Conservation (phyloP, 2,113 vertebrate genomes). For the Amblyornis subalaris region DNA sequence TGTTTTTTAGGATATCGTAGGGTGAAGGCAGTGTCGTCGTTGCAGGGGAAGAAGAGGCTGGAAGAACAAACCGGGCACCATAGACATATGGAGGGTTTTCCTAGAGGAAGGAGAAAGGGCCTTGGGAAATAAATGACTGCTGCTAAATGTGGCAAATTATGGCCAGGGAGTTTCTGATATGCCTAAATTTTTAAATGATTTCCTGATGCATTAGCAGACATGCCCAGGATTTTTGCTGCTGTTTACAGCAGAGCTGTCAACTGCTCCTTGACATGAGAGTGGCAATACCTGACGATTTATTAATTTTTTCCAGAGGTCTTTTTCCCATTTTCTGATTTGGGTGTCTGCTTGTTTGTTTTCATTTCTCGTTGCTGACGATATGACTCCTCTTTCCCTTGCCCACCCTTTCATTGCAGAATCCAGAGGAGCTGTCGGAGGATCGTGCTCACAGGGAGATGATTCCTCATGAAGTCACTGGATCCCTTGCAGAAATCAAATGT, state of each 20-base stretch:
- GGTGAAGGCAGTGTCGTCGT: rapidly evolving
- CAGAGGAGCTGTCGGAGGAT: constrained; percentile 75
- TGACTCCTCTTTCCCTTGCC: not conserved
- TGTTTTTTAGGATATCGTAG: not conserved
- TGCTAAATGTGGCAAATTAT: not conserved
- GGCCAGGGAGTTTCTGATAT: not conserved
- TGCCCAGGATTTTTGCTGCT: not conserved
- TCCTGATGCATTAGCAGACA: not conserved
- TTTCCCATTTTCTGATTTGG: not conserved
- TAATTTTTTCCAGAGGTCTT: not conserved
- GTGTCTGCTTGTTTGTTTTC: not conserved
- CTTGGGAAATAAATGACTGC: not conserved
- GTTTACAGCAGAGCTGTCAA: not conserved
- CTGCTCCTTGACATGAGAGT: not conserved
- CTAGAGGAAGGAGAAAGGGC: not conserved
- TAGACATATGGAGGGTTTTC: not conserved
- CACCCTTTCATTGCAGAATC: constrained; percentile 64
- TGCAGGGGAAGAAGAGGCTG: not conserved
- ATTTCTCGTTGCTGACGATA: not conserved
- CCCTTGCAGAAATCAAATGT: constrained; percentile 88
- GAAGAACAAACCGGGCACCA: not conserved
- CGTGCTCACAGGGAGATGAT: constrained; percentile 91
- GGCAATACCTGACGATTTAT: not conserved
- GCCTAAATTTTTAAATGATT: not conserved
- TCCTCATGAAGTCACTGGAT: constrained; percentile 94